Percentiles rank a stretch among this genome's conserved stretches.
These are phyloP conservation scores for Aphodius sticticus DNA, from an alignment of 2,888 invertebrate species.

Conservation along the genomic window DNA sequence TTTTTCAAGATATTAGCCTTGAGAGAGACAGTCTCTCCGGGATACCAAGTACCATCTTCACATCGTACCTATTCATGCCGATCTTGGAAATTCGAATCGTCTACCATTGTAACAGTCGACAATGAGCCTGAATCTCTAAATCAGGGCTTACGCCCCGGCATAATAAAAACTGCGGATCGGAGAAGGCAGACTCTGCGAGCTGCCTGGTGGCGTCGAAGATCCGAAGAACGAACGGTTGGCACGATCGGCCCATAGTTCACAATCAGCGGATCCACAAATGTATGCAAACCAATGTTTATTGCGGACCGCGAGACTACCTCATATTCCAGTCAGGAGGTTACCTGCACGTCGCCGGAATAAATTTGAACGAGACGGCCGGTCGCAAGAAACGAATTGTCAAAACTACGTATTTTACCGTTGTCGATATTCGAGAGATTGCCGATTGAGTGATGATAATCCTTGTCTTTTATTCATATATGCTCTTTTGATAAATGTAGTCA, in stretches of 20 bases:
- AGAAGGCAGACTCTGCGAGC: not conserved
- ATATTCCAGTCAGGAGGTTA: slow-evolving; percentile 43
- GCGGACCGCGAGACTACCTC: slow-evolving; percentile 39
- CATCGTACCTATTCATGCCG: too few species aligned
- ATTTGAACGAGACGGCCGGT: slow-evolving; percentile 31
- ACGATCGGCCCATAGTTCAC: slow-evolving; percentile 44
- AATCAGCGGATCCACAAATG: slow-evolving; percentile 44
- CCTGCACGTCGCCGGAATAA: slow-evolving; percentile 44
- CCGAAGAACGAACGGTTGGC: slow-evolving; percentile 33
- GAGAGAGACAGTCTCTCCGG: too few species aligned
- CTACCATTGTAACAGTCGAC: not conserved
- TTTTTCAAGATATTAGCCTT: too few species aligned
- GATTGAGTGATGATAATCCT: too few species aligned
- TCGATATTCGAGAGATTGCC: too few species aligned
- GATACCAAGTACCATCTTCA: too few species aligned
- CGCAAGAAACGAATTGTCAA: slow-evolving; percentile 17
- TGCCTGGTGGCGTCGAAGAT: slow-evolving; percentile 6
- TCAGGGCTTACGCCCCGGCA: slow-evolving; percentile 10
- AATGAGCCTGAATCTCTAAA: not conserved
- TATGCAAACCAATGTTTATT: slow-evolving; percentile 49
- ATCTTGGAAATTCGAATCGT: not conserved
- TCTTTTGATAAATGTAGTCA: too few species aligned
- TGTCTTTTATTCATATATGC: too few species aligned
- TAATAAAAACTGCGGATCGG: not conserved
- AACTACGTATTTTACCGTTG: not conserved